Evolutionary conservation across 23 tunicate genomes (phyloP).

Genomic region (Ascidia mentula): DNA sequence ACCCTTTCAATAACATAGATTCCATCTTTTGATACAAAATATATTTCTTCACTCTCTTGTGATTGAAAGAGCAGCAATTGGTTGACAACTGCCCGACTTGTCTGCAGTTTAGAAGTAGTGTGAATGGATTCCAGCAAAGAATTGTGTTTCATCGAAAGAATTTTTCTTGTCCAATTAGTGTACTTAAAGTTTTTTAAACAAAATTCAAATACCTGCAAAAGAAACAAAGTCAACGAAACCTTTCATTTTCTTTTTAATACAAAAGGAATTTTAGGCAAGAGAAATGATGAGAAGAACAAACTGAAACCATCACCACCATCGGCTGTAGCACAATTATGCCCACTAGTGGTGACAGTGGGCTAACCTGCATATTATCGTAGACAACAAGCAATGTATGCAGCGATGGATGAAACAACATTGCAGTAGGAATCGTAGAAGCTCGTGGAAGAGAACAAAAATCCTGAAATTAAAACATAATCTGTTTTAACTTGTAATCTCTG

Average conservation of each 20-base stretch:
- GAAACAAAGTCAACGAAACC: neutral
- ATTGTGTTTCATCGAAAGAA: neutral
- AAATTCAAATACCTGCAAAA: conserved; percentile 54
- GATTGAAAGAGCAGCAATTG: neutral
- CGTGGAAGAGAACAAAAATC: conserved; percentile 36
- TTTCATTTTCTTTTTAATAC: too few species aligned
- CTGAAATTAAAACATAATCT: conserved; percentile 21
- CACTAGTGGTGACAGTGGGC: too few species aligned
- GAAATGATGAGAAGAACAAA: too few species aligned
- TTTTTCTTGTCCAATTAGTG: conserved; percentile 49
- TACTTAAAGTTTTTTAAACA: conserved; percentile 17
- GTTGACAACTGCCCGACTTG: conserved; percentile 25
- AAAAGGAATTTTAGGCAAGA: too few species aligned
- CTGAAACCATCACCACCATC: too few species aligned
- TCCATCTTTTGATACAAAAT: conserved; percentile 21
- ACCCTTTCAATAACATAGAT: conserved; percentile 36
- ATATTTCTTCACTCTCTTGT: neutral
- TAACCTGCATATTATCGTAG: conserved; percentile 37
- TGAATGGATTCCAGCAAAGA: neutral
- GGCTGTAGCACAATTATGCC: too few species aligned
- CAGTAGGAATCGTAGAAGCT: conserved; percentile 22
- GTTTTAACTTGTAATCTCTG: neutral
- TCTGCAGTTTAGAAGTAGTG: neutral
- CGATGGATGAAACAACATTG: conserved; percentile 28
- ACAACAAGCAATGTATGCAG: conserved; percentile 27